Percentiles rank a stretch among this genome's conserved stretches.
These are phyloP conservation scores for Diadema setosum DNA, from an alignment of 35 echinoderm and acorn worm genomes.

Conservation along the genomic window DNA sequence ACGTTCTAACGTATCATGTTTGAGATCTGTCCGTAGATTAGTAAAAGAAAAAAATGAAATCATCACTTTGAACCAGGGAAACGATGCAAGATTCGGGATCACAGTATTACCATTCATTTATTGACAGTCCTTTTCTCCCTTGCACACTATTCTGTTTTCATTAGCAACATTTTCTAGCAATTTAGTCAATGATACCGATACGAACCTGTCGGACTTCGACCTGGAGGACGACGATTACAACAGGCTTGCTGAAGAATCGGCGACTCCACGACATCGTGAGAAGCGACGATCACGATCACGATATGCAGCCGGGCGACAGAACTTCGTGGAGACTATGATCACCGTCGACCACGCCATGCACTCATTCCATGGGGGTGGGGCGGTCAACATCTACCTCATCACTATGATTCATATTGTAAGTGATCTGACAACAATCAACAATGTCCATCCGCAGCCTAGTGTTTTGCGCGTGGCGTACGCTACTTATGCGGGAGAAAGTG, in stretches of 20 bases:
- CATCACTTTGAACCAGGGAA: no score
- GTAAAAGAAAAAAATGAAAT: no score
- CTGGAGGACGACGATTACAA: neutral
- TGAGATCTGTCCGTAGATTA: no score
- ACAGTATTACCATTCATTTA: no score
- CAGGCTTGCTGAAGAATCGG: neutral
- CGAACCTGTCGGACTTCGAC: neutral
- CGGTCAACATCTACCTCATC: constrained; percentile 1
- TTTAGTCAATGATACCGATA: neutral
- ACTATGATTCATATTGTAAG: constrained; percentile 5
- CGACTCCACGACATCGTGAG: neutral
- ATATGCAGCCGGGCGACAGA: neutral
- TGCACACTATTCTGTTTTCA: neutral
- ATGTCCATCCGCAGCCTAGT: no score
- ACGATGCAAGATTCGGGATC: no score
- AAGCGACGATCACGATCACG: neutral
- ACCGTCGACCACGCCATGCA: neutral
- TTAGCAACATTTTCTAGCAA: neutral
- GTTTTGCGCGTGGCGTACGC: no score
- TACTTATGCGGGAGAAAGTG: no score
- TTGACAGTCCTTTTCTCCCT: no score
- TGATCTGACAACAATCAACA: neutral
- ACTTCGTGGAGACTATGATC: constrained; percentile 24
- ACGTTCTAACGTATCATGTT: no score
- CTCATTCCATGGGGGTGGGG: neutral